These are phyloP conservation scores for Nanorana parkeri DNA, from an alignment of 2,113 vertebrate species.

Conservation along the genomic window DNA sequence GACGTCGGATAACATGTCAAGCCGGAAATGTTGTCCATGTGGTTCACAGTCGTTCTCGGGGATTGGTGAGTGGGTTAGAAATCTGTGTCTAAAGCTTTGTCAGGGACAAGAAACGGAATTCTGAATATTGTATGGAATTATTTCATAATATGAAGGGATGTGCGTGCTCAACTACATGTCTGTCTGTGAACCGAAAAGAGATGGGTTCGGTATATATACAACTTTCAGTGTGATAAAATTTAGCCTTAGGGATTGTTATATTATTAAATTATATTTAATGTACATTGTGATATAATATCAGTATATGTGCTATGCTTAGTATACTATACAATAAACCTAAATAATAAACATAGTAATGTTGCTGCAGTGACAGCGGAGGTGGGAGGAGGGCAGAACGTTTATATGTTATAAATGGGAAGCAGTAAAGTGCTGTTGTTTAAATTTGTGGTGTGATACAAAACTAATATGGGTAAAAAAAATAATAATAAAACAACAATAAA, in stretches of 20 bases:
- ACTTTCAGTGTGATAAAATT: background rate
- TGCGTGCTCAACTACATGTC: too few relatives aligned
- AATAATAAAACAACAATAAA: too few relatives aligned
- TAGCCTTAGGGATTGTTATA: background rate
- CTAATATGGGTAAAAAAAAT: too few relatives aligned
- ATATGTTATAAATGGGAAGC: too few relatives aligned
- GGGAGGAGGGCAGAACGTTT: background rate
- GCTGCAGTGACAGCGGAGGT: background rate
- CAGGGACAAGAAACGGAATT: background rate
- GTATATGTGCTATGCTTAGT: background rate
- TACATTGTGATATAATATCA: too few relatives aligned
- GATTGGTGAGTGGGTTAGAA: background rate
- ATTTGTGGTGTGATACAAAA: too few relatives aligned
- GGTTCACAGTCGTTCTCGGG: background rate
- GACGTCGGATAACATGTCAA: background rate
- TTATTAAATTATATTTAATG: too few relatives aligned
- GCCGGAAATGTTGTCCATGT: slow-evolving; percentile 30
- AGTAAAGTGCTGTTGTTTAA: too few relatives aligned
- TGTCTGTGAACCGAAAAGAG: too few relatives aligned
- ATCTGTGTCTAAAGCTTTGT: background rate
- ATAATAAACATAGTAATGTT: background rate
- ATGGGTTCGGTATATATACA: background rate
- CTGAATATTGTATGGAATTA: background rate
- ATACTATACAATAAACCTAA: background rate
- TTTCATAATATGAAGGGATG: background rate